These are phyloP conservation scores for Ciconia nigra DNA, from an alignment of 2,797 vertebrate species.

Conservation along the genomic window DNA sequence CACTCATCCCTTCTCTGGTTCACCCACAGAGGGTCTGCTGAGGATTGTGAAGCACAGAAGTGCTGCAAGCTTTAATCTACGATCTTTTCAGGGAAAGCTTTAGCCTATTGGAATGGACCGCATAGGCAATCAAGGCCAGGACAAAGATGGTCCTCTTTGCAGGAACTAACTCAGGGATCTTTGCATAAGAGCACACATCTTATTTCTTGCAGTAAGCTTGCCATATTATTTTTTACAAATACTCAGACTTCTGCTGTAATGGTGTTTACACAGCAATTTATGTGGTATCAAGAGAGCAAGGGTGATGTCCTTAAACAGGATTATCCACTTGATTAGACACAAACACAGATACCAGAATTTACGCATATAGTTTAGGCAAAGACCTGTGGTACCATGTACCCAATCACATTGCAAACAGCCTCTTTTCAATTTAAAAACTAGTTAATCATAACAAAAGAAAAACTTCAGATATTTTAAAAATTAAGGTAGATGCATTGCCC, in stretches of 20 bases:
- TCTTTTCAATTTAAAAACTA: background rate
- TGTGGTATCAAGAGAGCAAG: background rate
- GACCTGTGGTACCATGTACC: background rate
- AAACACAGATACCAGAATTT: background rate
- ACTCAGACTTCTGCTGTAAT: background rate
- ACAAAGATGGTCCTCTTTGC: background rate
- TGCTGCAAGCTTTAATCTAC: background rate
- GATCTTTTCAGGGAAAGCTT: background rate
- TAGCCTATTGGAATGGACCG: background rate
- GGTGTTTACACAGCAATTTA: background rate
- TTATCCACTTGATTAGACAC: background rate
- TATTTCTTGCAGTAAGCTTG: background rate
- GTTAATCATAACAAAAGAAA: background rate
- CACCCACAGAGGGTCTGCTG: background rate
- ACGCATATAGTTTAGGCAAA: background rate
- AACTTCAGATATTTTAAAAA: background rate
- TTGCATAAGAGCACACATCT: accelerated
- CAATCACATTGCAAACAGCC: background rate
- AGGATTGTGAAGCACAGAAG: background rate
- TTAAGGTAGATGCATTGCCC: background rate
- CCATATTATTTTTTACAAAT: background rate
- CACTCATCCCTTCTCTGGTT: background rate
- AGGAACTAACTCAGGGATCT: background rate
- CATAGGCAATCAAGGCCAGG: background rate
- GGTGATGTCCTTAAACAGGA: conserved; percentile 11